Evolutionary conservation across 2,888 invertebrate species (phyloP).

Genomic region (Nysson spinosus): DNA sequence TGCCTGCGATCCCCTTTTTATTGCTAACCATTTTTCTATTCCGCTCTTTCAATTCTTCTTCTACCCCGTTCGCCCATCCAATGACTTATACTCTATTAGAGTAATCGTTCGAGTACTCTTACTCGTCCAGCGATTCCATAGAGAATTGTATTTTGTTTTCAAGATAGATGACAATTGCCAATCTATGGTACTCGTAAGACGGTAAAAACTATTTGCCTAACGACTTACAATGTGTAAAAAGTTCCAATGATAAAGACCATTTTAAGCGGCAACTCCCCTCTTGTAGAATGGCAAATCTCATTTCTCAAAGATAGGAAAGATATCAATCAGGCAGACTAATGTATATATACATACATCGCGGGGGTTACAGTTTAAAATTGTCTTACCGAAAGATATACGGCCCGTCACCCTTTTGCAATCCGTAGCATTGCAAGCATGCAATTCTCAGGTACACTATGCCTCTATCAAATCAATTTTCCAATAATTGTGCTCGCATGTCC

Average conservation of each 20-base stretch:
- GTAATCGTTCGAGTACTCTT: too few species aligned
- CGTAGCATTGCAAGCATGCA: slow-evolving; percentile 74
- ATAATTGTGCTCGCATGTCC: slow-evolving; percentile 56
- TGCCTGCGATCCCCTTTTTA: too few species aligned
- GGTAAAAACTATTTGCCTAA: slow-evolving; percentile 34
- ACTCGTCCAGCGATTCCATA: too few species aligned
- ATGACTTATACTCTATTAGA: too few species aligned
- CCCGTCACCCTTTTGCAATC: slow-evolving; percentile 74
- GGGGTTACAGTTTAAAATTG: slow-evolving; percentile 20
- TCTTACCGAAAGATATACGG: slow-evolving; percentile 48
- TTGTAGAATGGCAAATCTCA: background rate
- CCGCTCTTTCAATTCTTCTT: too few species aligned
- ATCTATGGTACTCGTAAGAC: too few species aligned
- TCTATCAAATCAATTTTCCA: slow-evolving; percentile 62
- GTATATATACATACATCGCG: background rate
- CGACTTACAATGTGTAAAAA: slow-evolving; percentile 52
- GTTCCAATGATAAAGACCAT: slow-evolving; percentile 48
- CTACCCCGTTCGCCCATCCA: too few species aligned
- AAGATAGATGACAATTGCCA: too few species aligned
- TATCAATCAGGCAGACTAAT: background rate
- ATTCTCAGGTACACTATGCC: slow-evolving; percentile 67
- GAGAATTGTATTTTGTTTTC: too few species aligned
- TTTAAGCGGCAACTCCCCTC: slow-evolving; percentile 28
- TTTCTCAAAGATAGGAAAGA: background rate
- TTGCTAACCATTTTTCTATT: too few species aligned